Conservation (phyloP, 37 sponge, comb jelly and placozoan species). For the Ianthella basta region DNA sequence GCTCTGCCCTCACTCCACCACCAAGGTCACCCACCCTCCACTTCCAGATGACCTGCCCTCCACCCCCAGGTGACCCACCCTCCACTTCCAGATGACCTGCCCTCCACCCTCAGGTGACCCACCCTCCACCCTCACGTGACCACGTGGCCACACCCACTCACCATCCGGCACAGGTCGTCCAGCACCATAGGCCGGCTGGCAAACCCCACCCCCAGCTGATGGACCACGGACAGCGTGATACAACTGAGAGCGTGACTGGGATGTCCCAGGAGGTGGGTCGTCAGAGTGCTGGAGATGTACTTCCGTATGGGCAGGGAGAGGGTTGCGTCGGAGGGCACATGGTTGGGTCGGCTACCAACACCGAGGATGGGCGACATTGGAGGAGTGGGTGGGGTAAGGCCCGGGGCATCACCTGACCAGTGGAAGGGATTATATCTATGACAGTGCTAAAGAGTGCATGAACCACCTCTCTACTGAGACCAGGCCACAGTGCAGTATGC, state of each 20-base stretch:
- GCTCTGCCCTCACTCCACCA: no score
- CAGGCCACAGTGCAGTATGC: background rate
- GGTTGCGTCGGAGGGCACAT: slow-evolving; percentile 64
- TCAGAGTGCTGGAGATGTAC: slow-evolving; percentile 83
- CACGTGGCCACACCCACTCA: background rate
- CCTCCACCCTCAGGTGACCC: background rate
- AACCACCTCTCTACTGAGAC: background rate
- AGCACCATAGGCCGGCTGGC: slow-evolving; percentile 42
- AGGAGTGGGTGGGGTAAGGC: slow-evolving; percentile 47
- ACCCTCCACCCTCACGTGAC: no score
- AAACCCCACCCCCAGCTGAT: slow-evolving; percentile 60
- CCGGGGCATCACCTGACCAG: slow-evolving; percentile 5
- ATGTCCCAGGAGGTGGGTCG: slow-evolving; percentile 75
- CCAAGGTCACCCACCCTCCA: background rate
- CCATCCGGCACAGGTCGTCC: slow-evolving; percentile 77
- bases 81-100: background rate
- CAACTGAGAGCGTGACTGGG: slow-evolving; percentile 75
- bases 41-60: no score
- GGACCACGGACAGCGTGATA: slow-evolving; percentile 54
- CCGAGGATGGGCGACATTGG: slow-evolving; percentile 56
- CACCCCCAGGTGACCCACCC: no score
- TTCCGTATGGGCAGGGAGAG: slow-evolving; percentile 66
- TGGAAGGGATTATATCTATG: background rate
- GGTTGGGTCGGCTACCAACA: slow-evolving; percentile 2
- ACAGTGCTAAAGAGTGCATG: no score